Base-by-base conservation (phyloP, 2,797 vertebrate species). In the Pachyuromys duprasi region DNA sequence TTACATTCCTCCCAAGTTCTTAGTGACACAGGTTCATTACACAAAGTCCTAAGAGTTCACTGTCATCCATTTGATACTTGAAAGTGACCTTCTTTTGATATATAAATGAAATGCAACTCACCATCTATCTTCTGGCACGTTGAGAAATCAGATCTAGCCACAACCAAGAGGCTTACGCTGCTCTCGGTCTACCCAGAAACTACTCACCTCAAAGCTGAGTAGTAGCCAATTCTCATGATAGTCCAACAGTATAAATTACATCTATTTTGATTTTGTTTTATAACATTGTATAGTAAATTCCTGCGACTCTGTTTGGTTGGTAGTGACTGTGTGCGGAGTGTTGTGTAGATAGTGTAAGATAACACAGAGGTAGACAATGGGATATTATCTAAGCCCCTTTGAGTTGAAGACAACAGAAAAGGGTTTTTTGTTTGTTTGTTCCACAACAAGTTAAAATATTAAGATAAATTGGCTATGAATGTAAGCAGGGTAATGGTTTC, bases 371-470 rank as follows among this genome's bases (percentile, higher is more conserved):
- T 17, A 2, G 9, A 55, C n/a, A 11, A 9, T 5, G 9, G 53
- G 28, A 49, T 28, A 0, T 49, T 36, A 39, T 55, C 53, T 92
- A 14, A 86, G 17, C 45, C 75, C 7, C 5, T 49, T 49, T 49
- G 14, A 18, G 55, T 2, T 39, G 42, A 39, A 95, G 75, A 15
- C 74, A 53, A 67, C 5, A 20, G 42, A 79, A 26, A 79, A 26
- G 2, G 49, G 49, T 94, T 96, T 95, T 97, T 98, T 95, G 94
- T 94, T 97, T 96, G 96, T 98, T 98, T 95, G 94, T 97, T 98
- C 97, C 95, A 96, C 94, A 97, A 98, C 95, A 94, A 96, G 96
- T 97, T 96, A 95, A 97, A 53, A 93, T 92, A 96, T 92, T 92
- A 96, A 94, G 96, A 98, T 98, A 96, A 97, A 98, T 97, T 86